Percentiles rank a stretch among this genome's conserved stretches.
These are phyloP conservation scores for Spongilla lacustris DNA, from an alignment of 37 sponge, comb jelly and placozoan species.

Conservation along the genomic window DNA sequence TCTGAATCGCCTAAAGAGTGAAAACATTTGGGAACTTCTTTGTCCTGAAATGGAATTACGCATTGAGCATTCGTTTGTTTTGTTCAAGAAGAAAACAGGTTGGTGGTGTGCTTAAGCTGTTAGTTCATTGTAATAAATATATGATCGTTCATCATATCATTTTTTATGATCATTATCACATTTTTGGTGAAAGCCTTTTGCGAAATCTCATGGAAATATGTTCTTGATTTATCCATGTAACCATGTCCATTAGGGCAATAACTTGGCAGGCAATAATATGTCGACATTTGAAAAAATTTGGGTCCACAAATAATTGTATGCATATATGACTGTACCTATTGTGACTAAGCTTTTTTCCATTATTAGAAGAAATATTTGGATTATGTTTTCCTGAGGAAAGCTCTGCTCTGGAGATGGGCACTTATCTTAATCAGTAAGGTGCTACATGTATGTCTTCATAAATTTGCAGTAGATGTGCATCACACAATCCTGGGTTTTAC, in stretches of 20 bases:
- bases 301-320: too few species aligned
- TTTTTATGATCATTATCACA: too few species aligned
- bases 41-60: constrained; percentile 32
- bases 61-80: constrained; percentile 49
- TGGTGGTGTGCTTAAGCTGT: background rate
- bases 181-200: too few species aligned
- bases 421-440: constrained; percentile 29
- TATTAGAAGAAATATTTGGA: constrained; percentile 41
- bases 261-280: too few species aligned
- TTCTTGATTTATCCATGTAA: too few species aligned
- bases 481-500: too few species aligned
- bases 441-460: background rate
- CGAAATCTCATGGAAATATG: too few species aligned
- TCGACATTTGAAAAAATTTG: too few species aligned
- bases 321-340: too few species aligned
- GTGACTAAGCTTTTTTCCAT: background rate
- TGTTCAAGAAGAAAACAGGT: constrained; percentile 49
- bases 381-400: constrained; percentile 40
- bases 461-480: background rate
- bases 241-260: too few species aligned
- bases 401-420: constrained; percentile 21
- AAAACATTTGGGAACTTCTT: constrained; percentile 32
- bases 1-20: constrained; percentile 67
- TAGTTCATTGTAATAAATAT: too few species aligned
- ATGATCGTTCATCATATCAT: too few species aligned